A percentile compares a stretch with the other conserved stretches of the same genome.
These are phyloP conservation scores for Sisor rabdophorus DNA, from an alignment of 2,113 vertebrate genomes.

Conservation along the genomic window DNA sequence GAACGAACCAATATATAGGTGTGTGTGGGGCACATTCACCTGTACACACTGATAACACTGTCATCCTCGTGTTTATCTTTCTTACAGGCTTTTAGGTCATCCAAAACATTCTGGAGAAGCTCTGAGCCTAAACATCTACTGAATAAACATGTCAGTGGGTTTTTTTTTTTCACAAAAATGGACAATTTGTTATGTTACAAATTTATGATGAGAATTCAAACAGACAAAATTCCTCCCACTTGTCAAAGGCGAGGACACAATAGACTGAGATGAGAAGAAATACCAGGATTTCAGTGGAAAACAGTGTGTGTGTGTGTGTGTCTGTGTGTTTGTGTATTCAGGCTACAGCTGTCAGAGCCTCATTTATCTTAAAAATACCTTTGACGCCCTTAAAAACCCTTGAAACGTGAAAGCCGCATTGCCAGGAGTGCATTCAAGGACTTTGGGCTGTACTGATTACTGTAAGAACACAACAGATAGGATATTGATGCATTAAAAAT, in stretches of 20 bases:
- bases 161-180: background rate
- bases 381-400: background rate
- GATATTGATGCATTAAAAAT: background rate
- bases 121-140: constrained; percentile 29
- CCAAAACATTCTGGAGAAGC: constrained; percentile 35
- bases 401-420: background rate
- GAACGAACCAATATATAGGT: background rate
- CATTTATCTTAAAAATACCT: constrained; percentile 10
- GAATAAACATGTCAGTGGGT: constrained; percentile 24
- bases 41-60: constrained; percentile 11
- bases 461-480: background rate
- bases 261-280: background rate
- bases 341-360: constrained; percentile 3
- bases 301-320: background rate
- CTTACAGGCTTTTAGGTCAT: constrained; percentile 29
- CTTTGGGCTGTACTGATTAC: background rate
- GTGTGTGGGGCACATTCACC: constrained; percentile 5
- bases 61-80: constrained; percentile 10
- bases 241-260: constrained; percentile 29
- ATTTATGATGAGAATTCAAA: constrained; percentile 11
- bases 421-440: constrained; percentile 5
- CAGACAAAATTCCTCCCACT: background rate
- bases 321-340: background rate
- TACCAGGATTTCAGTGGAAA: background rate
- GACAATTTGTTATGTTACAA: background rate